Conservation (phyloP, 2,113 vertebrate species). For the Telmatochromis bifrenatus region DNA sequence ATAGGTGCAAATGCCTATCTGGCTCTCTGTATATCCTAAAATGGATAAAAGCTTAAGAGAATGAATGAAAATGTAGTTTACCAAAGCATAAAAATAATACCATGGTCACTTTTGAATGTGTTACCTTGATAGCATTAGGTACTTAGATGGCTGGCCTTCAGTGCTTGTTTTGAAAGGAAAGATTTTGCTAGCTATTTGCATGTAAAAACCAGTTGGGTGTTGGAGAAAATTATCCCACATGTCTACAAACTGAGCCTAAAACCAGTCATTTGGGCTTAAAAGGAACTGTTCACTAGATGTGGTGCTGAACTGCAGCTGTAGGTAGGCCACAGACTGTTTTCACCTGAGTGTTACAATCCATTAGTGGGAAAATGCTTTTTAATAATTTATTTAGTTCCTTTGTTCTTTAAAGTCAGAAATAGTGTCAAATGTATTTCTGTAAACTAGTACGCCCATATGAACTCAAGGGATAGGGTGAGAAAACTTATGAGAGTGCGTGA, state of each 20-base stretch:
- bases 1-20: background rate
- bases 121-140: background rate
- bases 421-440: background rate
- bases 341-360: background rate
- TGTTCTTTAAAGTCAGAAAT: background rate
- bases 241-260: background rate
- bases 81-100: background rate
- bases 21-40: background rate
- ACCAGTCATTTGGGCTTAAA: background rate
- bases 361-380: background rate
- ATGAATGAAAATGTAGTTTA: background rate
- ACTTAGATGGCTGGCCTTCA: background rate
- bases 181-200: background rate
- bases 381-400: background rate
- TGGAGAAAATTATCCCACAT: background rate
- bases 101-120: background rate
- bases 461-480: background rate
- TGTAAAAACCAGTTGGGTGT: background rate
- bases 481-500: background rate
- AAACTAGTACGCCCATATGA: background rate
- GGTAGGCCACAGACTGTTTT: background rate
- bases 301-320: conserved; percentile 20
- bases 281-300: conserved; percentile 17
- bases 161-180: background rate
- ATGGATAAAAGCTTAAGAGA: background rate